Evolutionary conservation across 2,113 vertebrate genomes (phyloP).

Genomic region (Rhagologus leucostigma): DNA sequence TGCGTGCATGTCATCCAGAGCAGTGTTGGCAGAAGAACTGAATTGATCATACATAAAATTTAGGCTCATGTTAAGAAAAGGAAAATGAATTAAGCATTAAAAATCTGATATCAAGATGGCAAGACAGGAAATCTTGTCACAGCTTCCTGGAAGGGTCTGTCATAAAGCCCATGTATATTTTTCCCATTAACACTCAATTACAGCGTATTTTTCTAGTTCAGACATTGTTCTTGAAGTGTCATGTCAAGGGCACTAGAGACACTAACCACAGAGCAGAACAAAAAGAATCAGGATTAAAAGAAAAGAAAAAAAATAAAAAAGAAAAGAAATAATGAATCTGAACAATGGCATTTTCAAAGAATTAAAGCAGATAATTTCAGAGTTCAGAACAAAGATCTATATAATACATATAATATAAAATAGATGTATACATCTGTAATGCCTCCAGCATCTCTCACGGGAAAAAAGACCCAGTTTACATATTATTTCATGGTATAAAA

Average conservation of each 20-base stretch:
- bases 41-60: neutral
- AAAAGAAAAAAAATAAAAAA: neutral
- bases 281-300: neutral
- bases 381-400: neutral
- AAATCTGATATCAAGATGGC: neutral
- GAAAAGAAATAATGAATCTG: neutral
- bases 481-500: neutral
- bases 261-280: neutral
- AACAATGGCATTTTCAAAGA: neutral
- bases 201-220: neutral
- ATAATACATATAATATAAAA: neutral
- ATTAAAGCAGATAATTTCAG: neutral
- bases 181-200: neutral
- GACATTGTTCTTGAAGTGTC: neutral
- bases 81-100: neutral
- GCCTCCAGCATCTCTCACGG: neutral
- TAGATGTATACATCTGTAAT: neutral
- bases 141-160: neutral
- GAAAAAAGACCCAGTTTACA: neutral
- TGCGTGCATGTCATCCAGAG: rapidly evolving
- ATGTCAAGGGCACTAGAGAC: neutral
- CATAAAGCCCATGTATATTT: neutral
- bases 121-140: neutral
- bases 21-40: neutral
- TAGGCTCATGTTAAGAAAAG: neutral